A percentile compares a stretch with the other conserved stretches of the same genome.
These are phyloP conservation scores for Bombus cullumanus DNA, from an alignment of 1,140 invertebrate genomes.

Conservation along the genomic window DNA sequence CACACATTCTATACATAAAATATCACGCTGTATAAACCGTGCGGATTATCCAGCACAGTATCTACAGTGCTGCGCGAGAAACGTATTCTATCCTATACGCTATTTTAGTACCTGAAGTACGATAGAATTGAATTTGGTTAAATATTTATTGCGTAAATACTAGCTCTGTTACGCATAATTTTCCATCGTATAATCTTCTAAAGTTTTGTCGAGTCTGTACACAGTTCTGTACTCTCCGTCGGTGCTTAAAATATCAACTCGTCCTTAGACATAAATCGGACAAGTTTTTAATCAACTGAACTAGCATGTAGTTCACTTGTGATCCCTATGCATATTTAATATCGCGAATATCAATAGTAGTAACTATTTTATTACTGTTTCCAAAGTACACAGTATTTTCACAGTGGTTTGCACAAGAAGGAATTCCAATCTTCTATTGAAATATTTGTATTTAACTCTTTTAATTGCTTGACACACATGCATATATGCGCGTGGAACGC, in stretches of 20 bases:
- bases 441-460: neutral
- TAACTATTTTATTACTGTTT: neutral
- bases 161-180: neutral
- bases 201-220: neutral
- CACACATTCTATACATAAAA: neutral
- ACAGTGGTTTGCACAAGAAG: neutral
- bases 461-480: neutral
- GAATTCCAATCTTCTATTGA: neutral
- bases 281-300: neutral
- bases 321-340: neutral
- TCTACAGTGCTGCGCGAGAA: neutral
- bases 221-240: neutral
- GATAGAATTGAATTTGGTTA: neutral
- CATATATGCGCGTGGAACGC: neutral
- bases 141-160: neutral
- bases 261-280: neutral
- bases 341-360: neutral
- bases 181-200: neutral
- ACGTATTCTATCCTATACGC: neutral
- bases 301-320: neutral
- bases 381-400: neutral
- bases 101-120: neutral
- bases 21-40: neutral
- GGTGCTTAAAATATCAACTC: neutral
- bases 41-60: neutral